Evolutionary conservation across 2,797 vertebrate genomes (phyloP), one percentile per base, ranked within the genome.

Genomic region (Cygnus olor): DNA sequence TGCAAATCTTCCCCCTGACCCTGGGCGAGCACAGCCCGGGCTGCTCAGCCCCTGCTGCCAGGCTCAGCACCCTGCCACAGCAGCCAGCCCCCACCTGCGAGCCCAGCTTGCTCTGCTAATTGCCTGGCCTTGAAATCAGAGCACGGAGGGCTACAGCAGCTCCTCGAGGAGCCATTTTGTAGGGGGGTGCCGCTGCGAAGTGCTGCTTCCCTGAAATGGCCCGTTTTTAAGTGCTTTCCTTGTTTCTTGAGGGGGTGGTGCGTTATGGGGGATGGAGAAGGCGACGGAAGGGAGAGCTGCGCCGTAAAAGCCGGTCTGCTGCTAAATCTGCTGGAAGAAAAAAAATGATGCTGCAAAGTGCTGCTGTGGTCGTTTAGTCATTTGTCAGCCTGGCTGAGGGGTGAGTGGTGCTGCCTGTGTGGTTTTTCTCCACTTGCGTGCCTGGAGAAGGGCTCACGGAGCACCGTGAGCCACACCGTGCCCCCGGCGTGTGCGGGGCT

Each of bases 281-380:
- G 94, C 1, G 21, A 83, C 6, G 47, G 79, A 90, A 87, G 34
- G 91, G 85, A 95, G 82, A 91, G 81, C 74, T 63, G 76, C 60
- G 42, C 79, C 1, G 2, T 89, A 68, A 94, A 91, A 96, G 84
- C 84, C 76, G n/a, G 72, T 45, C 85, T 93, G 94, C 89, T 96
- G 93, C 87, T 92, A 85, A 93, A 94, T 73, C 85, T 83, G 79
- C 73, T 45, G 68, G 64, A 34, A 89, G 22, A 4, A 74, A 8
- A 65, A 36, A 95, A 83, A 51, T 0, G 47, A 54, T 85, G 85
- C 88, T 94, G 94, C 91, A 78, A 96, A 96, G 91, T 85, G 94
- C 89, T 66, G 92, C 85, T 94, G 95, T 88, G 45, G 94, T 92
- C 80, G 91, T 93, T 92, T 40, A 89, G 91, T 72, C 76, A 88